Percentiles rank a stretch among this genome's conserved stretches.
Conservation (phyloP, 1,140 invertebrate genomes). For the Telenomus remus region DNA sequence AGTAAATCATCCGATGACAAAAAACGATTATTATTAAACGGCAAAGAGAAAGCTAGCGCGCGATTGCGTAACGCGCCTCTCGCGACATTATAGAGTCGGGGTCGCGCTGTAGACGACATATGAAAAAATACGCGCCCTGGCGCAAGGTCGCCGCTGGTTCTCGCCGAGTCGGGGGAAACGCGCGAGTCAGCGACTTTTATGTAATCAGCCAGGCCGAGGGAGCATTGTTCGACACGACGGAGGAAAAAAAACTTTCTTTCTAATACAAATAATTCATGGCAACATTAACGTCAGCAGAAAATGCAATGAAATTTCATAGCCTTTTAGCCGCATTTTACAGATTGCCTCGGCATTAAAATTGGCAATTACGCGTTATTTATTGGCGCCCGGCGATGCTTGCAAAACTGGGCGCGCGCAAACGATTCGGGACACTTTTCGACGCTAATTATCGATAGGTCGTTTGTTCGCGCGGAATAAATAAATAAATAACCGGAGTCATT, state of each 20-base stretch:
- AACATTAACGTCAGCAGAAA: slow-evolving; percentile 42
- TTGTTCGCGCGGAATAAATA: slow-evolving; percentile 9
- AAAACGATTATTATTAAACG: slow-evolving; percentile 2
- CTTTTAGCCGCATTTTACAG: slow-evolving; percentile 26
- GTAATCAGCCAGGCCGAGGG: slow-evolving; percentile 14
- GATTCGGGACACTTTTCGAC: slow-evolving; percentile 21
- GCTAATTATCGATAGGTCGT: slow-evolving; percentile 22
- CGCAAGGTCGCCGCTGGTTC: slow-evolving; percentile 14
- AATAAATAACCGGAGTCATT: slow-evolving; percentile 19
- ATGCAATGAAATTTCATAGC: slow-evolving; percentile 47
- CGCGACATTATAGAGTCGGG: slow-evolving; percentile 21
- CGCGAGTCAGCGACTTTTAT: slow-evolving; percentile 7
- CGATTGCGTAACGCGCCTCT: slow-evolving; percentile 13
- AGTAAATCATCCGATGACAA: slow-evolving; percentile 6
- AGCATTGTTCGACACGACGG: slow-evolving; percentile 32
- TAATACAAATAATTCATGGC: slow-evolving; percentile 45
- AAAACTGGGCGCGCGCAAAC: slow-evolving; percentile 2
- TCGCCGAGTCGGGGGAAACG: slow-evolving; percentile 16
- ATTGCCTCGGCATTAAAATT: slow-evolving; percentile 42
- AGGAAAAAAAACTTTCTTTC: slow-evolving; percentile 33
- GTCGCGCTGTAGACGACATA: slow-evolving; percentile 3
- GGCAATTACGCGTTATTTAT: slow-evolving; percentile 40
- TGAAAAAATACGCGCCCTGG: slow-evolving; percentile 15
- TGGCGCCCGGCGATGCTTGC: slow-evolving; percentile 5
- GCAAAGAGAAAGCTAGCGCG: slow-evolving; percentile 9